Percentiles rank a stretch among this genome's conserved stretches.
Evolutionary conservation across 2,113 vertebrate species (phyloP).

Genomic region (Tauraco erythrolophus): DNA sequence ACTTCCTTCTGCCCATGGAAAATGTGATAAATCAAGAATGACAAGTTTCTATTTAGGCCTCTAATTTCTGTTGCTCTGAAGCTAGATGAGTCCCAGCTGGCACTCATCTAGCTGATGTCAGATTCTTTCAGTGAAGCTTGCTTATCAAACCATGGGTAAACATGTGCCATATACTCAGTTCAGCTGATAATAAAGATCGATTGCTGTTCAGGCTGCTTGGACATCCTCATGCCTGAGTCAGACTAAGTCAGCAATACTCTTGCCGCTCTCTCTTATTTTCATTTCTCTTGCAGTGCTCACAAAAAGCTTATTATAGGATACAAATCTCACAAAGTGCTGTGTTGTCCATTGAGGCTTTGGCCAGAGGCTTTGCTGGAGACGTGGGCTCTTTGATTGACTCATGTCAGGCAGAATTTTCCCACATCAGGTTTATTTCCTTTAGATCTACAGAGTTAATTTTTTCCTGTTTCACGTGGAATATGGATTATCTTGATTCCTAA

Average conservation of each 20-base stretch:
- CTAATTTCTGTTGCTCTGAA: not conserved
- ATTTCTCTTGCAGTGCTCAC: not conserved
- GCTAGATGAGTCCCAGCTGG: not conserved
- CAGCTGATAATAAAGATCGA: not conserved
- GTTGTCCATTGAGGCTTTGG: not conserved
- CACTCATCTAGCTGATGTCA: not conserved
- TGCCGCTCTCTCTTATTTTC: not conserved
- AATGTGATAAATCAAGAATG: not conserved
- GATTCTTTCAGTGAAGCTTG: not conserved
- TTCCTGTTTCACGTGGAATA: not conserved
- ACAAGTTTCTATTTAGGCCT: not conserved
- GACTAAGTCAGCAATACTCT: not conserved
- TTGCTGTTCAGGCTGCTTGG: not conserved
- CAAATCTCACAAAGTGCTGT: not conserved
- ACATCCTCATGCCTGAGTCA: accelerated
- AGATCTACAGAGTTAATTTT: not conserved
- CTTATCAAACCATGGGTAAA: not conserved
- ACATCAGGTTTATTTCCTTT: not conserved
- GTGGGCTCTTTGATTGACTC: not conserved
- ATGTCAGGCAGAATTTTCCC: not conserved
- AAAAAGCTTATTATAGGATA: not conserved
- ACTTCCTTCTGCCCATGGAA: not conserved
- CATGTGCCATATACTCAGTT: not conserved
- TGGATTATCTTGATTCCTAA: not conserved
- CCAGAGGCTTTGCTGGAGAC: not conserved